Evolutionary conservation across 37 sponge, comb jelly and placozoan species (phyloP).

Genomic region (Dysidea cf. avara): DNA sequence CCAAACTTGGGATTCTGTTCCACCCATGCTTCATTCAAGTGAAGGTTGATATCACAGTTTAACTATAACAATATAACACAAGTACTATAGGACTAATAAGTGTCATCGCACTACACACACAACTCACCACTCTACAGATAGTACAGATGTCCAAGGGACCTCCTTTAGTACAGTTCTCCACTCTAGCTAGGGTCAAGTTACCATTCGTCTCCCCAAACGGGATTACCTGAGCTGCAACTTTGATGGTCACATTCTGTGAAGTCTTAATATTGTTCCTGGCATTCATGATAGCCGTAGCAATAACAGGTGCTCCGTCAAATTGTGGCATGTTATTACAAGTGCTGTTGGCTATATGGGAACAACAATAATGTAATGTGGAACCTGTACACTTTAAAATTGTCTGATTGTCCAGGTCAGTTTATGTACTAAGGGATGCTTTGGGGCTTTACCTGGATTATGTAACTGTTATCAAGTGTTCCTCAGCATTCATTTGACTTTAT

Average conservation of each 20-base stretch:
- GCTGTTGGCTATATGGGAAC: too few relatives aligned
- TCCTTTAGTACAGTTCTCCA: constrained; percentile 40
- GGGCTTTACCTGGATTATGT: too few relatives aligned
- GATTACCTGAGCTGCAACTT: constrained; percentile 6
- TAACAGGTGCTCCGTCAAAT: constrained; percentile 34
- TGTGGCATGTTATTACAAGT: constrained; percentile 32
- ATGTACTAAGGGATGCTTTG: too few relatives aligned
- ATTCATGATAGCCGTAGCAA: constrained; percentile 15
- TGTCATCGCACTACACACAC: too few relatives aligned
- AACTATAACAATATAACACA: constrained; percentile 10
- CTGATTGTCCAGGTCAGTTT: too few relatives aligned
- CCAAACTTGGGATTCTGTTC: constrained; percentile 38
- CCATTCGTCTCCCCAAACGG: constrained; percentile 42
- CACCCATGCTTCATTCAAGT: constrained; percentile 33
- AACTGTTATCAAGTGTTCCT: too few relatives aligned
- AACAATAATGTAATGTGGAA: too few relatives aligned
- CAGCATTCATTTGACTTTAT: too few relatives aligned
- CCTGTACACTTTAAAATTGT: too few relatives aligned
- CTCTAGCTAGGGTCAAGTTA: constrained; percentile 37
- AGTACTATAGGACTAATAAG: not conserved
- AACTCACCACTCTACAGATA: constrained; percentile 28
- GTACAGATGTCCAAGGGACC: constrained; percentile 44
- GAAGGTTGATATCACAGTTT: constrained; percentile 42
- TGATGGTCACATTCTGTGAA: not conserved
- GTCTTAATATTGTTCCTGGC: not conserved